phyloP scores from a whole-genome alignment of 2,113 vertebrate species.

The Spermophilus dauricus region DNA sequence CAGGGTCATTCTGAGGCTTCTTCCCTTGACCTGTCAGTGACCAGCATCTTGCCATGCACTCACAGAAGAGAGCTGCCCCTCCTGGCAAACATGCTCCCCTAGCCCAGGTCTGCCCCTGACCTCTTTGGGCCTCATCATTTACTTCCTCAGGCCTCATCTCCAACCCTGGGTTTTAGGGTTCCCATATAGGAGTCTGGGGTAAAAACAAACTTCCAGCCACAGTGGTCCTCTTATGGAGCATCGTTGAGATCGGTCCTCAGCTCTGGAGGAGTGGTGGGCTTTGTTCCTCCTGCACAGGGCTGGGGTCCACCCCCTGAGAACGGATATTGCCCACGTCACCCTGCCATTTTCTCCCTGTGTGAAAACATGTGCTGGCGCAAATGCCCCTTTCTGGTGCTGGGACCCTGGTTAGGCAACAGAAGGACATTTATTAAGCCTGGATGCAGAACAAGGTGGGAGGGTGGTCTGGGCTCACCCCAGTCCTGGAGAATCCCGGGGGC shows the following conservation, averaged over 20 bases:
- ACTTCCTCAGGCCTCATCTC: not conserved
- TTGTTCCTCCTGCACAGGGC: not conserved
- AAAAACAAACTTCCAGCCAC: not conserved
- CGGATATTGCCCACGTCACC: not conserved
- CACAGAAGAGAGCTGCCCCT: not conserved
- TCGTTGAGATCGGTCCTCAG: not conserved
- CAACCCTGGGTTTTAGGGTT: too few species aligned
- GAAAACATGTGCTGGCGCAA: not conserved
- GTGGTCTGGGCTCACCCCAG: not conserved
- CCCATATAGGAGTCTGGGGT: not conserved
- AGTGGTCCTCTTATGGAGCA: not conserved
- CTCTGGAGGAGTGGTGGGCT: not conserved
- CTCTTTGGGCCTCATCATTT: not conserved
- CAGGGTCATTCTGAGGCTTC: not conserved
- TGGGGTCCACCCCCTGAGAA: not conserved
- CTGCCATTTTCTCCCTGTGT: not conserved
- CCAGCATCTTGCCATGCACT: not conserved
- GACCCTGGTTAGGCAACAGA: not conserved
- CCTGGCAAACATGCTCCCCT: not conserved
- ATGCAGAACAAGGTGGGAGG: not conserved
- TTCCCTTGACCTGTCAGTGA: not conserved
- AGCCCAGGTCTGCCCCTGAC: not conserved
- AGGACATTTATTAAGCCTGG: not conserved
- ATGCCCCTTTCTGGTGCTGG: not conserved
- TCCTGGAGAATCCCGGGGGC: accelerated